phyloP scores from a whole-genome alignment of 2,888 invertebrate genomes.

The Azorinus chamasolen region DNA sequence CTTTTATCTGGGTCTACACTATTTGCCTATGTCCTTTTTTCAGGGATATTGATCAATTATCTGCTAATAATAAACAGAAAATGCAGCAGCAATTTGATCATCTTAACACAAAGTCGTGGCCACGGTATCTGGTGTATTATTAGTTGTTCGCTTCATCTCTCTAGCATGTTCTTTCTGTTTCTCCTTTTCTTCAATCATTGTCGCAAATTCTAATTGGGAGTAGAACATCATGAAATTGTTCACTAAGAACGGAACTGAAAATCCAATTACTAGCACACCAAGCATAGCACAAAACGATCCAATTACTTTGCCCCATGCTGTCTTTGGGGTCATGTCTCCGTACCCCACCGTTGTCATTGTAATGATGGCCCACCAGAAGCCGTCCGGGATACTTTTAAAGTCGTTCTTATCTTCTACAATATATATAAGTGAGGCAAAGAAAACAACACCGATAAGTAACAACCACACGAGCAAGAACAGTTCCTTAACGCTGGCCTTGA shows the following conservation, averaged over 20 bases:
- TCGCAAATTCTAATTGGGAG: constrained; percentile 69
- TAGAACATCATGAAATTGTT: constrained; percentile 82
- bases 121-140: too few species aligned
- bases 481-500: constrained; percentile 78
- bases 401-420: constrained; percentile 72
- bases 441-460: constrained; percentile 76
- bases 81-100: too few species aligned
- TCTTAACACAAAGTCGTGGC: too few species aligned
- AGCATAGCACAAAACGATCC: constrained; percentile 76
- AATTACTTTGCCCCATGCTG: constrained; percentile 71
- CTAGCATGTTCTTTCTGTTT: too few species aligned
- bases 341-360: constrained; percentile 84
- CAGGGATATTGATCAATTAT: too few species aligned
- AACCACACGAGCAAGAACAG: constrained; percentile 79
- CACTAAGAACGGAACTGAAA: constrained; percentile 81
- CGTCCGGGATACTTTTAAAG: constrained; percentile 76
- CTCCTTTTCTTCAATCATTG: constrained; percentile 26
- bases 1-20: too few species aligned
- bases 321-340: constrained; percentile 79
- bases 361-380: constrained; percentile 82
- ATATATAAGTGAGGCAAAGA: constrained; percentile 81
- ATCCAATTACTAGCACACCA: constrained; percentile 77
- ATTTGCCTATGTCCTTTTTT: too few species aligned
- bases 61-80: too few species aligned
- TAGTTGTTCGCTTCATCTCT: too few species aligned